phyloP scores from a whole-genome alignment of 2,797 vertebrate genomes.

The Lepus townsendii region DNA sequence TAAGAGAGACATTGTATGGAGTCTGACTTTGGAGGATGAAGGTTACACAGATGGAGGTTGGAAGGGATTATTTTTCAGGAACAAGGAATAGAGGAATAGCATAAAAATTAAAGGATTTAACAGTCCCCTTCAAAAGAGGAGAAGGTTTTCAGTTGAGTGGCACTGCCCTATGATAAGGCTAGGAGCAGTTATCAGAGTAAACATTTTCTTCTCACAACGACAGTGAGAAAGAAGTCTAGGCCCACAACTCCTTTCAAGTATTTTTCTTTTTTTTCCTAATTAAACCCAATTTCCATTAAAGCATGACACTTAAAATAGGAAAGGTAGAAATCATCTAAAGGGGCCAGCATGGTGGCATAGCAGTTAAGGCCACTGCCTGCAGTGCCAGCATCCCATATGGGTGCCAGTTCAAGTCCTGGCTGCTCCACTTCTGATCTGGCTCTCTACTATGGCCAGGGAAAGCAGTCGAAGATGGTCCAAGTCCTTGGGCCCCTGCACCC shows the following conservation, averaged over 20 bases:
- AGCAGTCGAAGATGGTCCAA: too few species aligned
- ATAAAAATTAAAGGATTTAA: slow-evolving; percentile 18
- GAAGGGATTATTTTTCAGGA: neutral
- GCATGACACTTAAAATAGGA: neutral
- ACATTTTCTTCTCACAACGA: neutral
- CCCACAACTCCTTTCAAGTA: neutral
- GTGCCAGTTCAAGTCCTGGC: too few species aligned
- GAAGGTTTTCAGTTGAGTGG: neutral
- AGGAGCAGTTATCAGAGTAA: neutral
- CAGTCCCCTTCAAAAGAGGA: neutral
- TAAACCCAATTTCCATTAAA: slow-evolving; percentile 34
- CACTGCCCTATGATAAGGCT: neutral
- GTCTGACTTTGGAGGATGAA: neutral
- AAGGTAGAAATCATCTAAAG: neutral
- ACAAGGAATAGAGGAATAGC: neutral
- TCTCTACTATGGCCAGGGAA: too few species aligned
- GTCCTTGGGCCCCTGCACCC: too few species aligned
- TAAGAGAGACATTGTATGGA: neutral
- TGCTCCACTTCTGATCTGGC: too few species aligned
- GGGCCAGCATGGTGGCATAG: too few species aligned
- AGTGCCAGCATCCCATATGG: too few species aligned
- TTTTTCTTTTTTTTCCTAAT: neutral
- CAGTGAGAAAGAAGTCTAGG: neutral
- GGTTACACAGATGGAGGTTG: neutral
- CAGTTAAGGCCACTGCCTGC: too few species aligned